Conservation (phyloP, 2,113 vertebrate genomes). For the Rousettus leschenaultii region DNA sequence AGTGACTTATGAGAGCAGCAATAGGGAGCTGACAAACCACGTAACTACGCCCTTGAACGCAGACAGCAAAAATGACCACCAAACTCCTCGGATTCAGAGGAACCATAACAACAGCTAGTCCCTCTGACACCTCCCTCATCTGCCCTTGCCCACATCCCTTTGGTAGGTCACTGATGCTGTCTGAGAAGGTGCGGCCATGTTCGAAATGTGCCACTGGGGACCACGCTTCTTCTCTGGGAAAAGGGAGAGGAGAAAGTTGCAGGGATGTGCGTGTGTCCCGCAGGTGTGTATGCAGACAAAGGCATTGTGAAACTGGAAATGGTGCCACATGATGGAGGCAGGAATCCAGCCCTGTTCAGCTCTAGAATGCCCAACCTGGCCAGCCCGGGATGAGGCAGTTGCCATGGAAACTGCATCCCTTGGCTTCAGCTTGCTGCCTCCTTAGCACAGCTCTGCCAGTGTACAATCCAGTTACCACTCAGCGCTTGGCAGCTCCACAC, state of each 20-base stretch:
- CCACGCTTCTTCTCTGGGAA: not conserved
- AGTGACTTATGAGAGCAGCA: not conserved
- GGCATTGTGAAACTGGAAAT: not conserved
- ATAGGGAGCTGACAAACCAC: not conserved
- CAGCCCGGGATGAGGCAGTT: slow-evolving; percentile 1
- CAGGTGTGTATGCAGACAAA: not conserved
- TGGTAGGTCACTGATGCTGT: not conserved
- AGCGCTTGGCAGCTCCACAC: not conserved
- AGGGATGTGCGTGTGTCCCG: not conserved
- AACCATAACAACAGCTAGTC: not conserved
- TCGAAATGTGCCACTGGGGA: not conserved
- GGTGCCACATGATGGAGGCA: not conserved
- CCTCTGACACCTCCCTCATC: not conserved
- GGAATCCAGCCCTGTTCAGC: not conserved
- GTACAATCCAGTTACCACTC: not conserved
- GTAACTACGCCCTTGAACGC: not conserved
- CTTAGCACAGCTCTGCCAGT: not conserved
- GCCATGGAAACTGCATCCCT: slow-evolving; percentile 42
- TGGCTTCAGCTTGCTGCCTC: not conserved
- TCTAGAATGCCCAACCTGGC: not conserved
- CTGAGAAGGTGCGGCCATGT: not conserved
- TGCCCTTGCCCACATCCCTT: rapidly evolving
- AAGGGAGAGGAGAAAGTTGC: not conserved
- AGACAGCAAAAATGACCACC: not conserved
- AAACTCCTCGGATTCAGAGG: not conserved